These are phyloP conservation scores for Acropternis orthonyx DNA, from an alignment of 2,797 vertebrate genomes.

Conservation along the genomic window DNA sequence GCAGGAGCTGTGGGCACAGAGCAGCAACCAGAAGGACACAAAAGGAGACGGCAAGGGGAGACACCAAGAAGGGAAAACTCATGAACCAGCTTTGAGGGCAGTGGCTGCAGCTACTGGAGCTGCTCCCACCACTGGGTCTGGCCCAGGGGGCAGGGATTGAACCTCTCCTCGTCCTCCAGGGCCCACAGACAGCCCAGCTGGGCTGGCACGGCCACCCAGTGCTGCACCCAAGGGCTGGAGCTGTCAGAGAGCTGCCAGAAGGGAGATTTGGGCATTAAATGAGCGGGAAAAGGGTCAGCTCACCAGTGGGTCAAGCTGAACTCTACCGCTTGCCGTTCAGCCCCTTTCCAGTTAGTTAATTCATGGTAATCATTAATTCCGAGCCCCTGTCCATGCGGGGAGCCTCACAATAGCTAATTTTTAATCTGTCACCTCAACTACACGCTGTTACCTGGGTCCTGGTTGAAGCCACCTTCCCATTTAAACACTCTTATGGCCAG, in stretches of 20 bases:
- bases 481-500: neutral
- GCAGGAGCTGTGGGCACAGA: neutral
- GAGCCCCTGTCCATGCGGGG: neutral
- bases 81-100: accelerated
- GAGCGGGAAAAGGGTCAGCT: neutral
- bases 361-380: conserved; percentile 37
- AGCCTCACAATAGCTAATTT: conserved; percentile 43
- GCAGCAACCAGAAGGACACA: neutral
- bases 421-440: neutral
- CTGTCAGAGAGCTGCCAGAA: neutral
- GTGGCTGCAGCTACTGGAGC: neutral
- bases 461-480: neutral
- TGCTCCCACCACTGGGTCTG: neutral
- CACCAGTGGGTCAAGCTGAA: conserved; percentile 31
- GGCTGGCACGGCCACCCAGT: neutral
- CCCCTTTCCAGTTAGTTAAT: conserved; percentile 5
- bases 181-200: neutral
- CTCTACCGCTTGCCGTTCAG: neutral
- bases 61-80: neutral
- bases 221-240: neutral
- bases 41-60: neutral
- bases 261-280: neutral
- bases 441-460: neutral
- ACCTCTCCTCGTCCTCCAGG: neutral
- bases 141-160: neutral